Conservation (phyloP, 2,113 vertebrate genomes). For the Cettia cetti region DNA sequence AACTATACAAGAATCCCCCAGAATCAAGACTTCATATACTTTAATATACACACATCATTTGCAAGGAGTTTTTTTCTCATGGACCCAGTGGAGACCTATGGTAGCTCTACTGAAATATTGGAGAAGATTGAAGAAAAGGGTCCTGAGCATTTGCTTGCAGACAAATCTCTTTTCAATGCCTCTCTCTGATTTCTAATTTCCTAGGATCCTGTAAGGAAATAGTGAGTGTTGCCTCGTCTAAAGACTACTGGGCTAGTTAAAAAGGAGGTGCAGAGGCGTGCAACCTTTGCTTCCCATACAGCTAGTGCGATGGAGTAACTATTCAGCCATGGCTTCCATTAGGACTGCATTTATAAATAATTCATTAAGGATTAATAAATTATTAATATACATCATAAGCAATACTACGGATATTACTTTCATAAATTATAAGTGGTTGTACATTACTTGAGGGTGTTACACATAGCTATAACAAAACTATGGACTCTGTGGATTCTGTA, state of each 20-base stretch:
- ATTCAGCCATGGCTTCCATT: neutral
- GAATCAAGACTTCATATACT: neutral
- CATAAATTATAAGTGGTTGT: constrained; percentile 21
- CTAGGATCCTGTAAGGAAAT: neutral
- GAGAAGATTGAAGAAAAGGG: neutral
- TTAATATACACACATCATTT: neutral
- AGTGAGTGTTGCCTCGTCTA: neutral
- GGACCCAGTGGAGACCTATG: neutral
- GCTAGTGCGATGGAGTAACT: neutral
- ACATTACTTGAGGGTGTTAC: constrained; percentile 12
- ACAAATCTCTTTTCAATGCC: neutral
- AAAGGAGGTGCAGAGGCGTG: neutral
- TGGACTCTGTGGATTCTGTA: constrained; percentile 7
- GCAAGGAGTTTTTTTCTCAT: neutral
- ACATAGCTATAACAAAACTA: neutral
- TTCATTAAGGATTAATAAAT: constrained; percentile 49
- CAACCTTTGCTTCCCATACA: neutral
- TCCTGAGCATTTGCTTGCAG: neutral
- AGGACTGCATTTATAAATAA: constrained; percentile 19
- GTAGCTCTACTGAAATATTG: neutral
- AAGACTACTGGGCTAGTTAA: neutral
- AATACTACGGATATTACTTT: neutral
- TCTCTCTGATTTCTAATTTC: neutral
- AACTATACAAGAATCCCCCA: neutral
- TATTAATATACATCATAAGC: constrained; percentile 54